phyloP scores from a whole-genome alignment of 2,797 vertebrate species.

The Karalla daura region DNA sequence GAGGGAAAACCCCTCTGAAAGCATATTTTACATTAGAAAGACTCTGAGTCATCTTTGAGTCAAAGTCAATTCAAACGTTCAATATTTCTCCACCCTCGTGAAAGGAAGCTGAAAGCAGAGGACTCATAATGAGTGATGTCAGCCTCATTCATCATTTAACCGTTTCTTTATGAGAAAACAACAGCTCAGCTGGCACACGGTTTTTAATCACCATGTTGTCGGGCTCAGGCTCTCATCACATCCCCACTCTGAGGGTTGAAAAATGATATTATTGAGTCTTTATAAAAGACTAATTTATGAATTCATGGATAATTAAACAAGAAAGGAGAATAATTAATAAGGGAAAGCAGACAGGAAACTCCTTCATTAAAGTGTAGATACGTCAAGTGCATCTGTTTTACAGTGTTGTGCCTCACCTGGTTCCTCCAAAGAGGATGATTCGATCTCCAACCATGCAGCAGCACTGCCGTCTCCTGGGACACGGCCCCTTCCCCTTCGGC shows the following conservation, averaged over 20 bases:
- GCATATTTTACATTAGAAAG: background rate
- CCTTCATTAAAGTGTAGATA: background rate
- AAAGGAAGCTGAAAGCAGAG: background rate
- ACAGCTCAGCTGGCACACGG: constrained; percentile 7
- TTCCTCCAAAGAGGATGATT: constrained; percentile 97
- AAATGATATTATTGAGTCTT: background rate
- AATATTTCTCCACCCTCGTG: background rate
- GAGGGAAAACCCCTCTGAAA: too few species aligned
- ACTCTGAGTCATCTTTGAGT: background rate
- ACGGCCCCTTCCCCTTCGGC: constrained; percentile 95
- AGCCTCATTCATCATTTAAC: background rate
- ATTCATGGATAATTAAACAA: background rate
- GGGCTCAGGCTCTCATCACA: background rate
- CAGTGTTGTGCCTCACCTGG: constrained; percentile 85
- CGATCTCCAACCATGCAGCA: constrained; percentile 98
- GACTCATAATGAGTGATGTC: background rate
- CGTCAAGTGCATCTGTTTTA: background rate
- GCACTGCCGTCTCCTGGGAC: constrained; percentile 95
- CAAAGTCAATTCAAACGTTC: background rate
- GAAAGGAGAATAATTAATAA: background rate
- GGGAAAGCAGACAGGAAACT: background rate
- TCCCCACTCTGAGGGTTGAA: background rate
- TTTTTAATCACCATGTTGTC: constrained; percentile 13
- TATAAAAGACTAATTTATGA: background rate
- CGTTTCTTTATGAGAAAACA: constrained; percentile 1